Base-by-base conservation (phyloP, 2,888 invertebrate genomes). In the Hetaerina titia region DNA sequence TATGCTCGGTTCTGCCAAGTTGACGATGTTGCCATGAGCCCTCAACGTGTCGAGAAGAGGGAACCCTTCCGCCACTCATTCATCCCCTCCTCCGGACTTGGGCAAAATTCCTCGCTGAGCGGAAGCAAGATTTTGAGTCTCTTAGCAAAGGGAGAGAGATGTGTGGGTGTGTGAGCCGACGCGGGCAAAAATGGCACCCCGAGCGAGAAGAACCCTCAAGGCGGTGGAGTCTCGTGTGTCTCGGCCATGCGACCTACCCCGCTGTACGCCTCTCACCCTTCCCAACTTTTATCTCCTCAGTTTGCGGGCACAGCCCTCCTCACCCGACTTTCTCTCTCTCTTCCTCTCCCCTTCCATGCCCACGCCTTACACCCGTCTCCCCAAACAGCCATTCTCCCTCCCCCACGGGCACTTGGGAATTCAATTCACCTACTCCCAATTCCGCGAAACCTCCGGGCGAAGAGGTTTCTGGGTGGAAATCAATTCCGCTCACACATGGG, bases 371-470 rank as follows among this genome's bases (percentile, higher is more conserved):
- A 45, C 45, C 45, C 45, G 45, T 45, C 45, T 45, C 45, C 45
- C 45, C 45, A 45, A 45, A 45, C 45, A 45, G 45, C 45, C 45
- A 45, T 45, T 45, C 45, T 45, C 45, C 4, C 45, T 45, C 45
- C 45, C 45, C 45, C 45, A 45, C 45, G 45, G 45, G 45, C 45
- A 45, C 45, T 69, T n/a, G 69, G 69, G 69, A 69, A 69, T 69
- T 69, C 69, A 69, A n/a, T 69, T n/a, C 69, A 9, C 69, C 9
- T n/a, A 22, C n/a, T 69, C n/a, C 69, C 15, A 17, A 69, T 69
- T n/a, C 69, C 69, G 69, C 69, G 69, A 69, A 69, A 69, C 69
- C 69, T 69, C 69, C n/a, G n/a, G 69, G 69, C 69, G 69, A 9
- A 69, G 69, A 69, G 69, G 69, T 69, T n/a, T 69, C 19, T 19